Percentiles rank a stretch among this genome's conserved stretches.
phyloP scores from a whole-genome alignment of 2,113 vertebrate genomes.

The Corvus moneduloides region DNA sequence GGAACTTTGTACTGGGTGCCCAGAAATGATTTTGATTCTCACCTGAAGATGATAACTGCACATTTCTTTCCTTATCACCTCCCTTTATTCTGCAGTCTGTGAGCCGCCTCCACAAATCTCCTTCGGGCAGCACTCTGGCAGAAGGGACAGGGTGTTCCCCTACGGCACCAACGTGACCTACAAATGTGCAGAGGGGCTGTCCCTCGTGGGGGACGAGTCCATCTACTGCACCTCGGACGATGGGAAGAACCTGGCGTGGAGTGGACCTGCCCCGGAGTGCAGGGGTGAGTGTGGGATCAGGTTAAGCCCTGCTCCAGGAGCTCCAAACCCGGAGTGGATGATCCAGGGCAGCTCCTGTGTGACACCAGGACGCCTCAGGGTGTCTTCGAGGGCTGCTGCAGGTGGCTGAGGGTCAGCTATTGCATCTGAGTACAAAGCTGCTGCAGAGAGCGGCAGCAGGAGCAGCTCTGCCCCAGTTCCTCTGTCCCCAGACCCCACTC shows the following conservation, averaged over 20 bases:
- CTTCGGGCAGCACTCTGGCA: background rate
- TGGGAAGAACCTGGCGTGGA: background rate
- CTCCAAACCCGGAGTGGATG: background rate
- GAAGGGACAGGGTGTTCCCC: fast-evolving
- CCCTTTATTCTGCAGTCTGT: background rate
- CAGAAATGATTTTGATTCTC: background rate
- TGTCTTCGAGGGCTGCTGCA: background rate
- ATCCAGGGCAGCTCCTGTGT: background rate
- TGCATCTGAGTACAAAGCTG: background rate
- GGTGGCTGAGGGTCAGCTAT: background rate
- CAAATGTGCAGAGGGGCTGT: background rate
- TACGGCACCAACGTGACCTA: background rate
- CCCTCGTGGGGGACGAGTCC: background rate
- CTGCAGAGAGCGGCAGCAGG: background rate
- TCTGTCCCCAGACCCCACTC: background rate
- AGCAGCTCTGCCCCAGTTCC: fast-evolving
- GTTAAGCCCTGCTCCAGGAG: background rate
- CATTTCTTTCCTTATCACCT: fast-evolving
- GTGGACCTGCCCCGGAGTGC: background rate
- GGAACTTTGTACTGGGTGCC: background rate
- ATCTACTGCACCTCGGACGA: background rate
- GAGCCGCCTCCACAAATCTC: background rate
- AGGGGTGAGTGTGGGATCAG: background rate
- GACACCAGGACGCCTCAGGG: background rate
- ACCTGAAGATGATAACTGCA: fast-evolving